These are phyloP conservation scores for Heliconius hewitsoni DNA, from an alignment of 1,140 invertebrate genomes.

Conservation along the genomic window DNA sequence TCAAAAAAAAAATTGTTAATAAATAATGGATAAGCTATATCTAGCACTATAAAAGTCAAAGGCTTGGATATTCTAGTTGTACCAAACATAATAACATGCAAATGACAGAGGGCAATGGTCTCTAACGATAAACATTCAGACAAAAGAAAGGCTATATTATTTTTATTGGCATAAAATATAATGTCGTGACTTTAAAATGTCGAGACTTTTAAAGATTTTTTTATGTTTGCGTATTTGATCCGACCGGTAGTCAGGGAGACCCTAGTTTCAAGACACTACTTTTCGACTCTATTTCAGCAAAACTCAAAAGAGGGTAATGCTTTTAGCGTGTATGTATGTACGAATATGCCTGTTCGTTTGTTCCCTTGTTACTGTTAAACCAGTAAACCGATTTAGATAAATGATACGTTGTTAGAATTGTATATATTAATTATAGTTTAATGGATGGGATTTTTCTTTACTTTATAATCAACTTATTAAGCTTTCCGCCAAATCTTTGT, in stretches of 20 bases:
- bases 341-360: no score
- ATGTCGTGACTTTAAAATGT: background rate
- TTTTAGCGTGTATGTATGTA: no score
- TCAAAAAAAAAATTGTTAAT: background rate
- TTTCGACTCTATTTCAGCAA: no score
- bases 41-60: background rate
- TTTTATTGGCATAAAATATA: background rate
- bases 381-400: no score
- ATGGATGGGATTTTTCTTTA: no score
- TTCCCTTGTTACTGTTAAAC: no score
- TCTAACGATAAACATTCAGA: background rate
- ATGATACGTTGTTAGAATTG: no score
- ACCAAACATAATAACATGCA: background rate
- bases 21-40: background rate
- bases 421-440: no score
- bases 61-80: background rate
- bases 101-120: constrained; percentile 1
- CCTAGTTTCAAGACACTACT: background rate
- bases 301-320: no score
- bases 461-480: no score
- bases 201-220: background rate
- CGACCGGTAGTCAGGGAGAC: no score
- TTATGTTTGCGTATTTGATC: background rate
- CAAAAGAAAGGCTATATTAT: constrained; percentile 1
- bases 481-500: no score